Conservation (phyloP, 2,113 vertebrate genomes). For the Clupea harengus region DNA sequence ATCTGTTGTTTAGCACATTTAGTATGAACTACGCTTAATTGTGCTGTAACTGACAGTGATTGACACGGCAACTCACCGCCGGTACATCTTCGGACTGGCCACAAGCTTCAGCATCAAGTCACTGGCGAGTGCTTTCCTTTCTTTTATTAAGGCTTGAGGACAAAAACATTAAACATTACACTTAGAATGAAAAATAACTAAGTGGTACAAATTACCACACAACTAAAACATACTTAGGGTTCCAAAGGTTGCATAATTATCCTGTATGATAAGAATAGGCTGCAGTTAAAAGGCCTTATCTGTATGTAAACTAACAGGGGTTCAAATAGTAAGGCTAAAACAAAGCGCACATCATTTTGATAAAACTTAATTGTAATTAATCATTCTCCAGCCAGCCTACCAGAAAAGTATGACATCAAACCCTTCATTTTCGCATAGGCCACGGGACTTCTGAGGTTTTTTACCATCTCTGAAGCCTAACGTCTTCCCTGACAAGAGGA, state of each 20-base stretch:
- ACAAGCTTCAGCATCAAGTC: constrained; percentile 65
- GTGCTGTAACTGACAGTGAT: background rate
- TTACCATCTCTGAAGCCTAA: constrained; percentile 55
- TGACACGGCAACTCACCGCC: constrained; percentile 57
- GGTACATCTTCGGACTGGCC: constrained; percentile 59
- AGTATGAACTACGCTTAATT: background rate
- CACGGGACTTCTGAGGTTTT: constrained; percentile 50
- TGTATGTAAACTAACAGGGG: too few relatives aligned
- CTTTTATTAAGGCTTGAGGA: constrained; percentile 68
- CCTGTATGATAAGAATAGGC: background rate
- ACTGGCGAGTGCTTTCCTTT: constrained; percentile 63
- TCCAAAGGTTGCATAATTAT: too few relatives aligned
- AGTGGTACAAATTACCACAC: background rate
- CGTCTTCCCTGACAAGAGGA: background rate
- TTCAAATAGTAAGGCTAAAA: too few relatives aligned
- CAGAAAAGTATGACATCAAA: constrained; percentile 68
- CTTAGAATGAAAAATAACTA: background rate
- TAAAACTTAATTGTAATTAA: too few relatives aligned
- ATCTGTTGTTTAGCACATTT: background rate
- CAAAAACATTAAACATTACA: background rate
- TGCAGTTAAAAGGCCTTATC: background rate
- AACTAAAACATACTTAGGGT: too few relatives aligned
- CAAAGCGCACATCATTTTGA: too few relatives aligned
- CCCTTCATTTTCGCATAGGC: constrained; percentile 70
- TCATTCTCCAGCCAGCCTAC: constrained; percentile 45